These are phyloP conservation scores for Drosophila algonquin DNA, from an alignment of 2,888 invertebrate species.

Conservation along the genomic window DNA sequence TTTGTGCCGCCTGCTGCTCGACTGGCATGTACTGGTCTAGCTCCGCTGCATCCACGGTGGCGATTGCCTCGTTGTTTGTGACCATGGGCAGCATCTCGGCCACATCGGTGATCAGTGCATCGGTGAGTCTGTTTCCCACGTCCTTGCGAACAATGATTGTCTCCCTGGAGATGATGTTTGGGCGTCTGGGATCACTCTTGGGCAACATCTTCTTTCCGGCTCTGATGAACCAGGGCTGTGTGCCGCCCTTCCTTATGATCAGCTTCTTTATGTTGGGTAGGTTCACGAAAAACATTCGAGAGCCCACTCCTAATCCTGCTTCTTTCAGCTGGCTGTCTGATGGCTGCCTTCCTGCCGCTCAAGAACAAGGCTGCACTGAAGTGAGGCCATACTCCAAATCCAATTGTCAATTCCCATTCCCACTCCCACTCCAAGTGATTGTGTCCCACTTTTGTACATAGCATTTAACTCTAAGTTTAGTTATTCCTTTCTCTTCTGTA, in stretches of 20 bases:
- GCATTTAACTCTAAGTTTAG: constrained; percentile 12
- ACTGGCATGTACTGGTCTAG: constrained; percentile 86
- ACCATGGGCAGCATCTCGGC: constrained; percentile 75
- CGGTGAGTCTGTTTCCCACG: constrained; percentile 81
- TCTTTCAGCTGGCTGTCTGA: constrained; percentile 54
- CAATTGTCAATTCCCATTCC: constrained; percentile 5
- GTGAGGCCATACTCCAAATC: constrained; percentile 20
- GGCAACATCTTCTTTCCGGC: constrained; percentile 90
- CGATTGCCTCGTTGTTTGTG: constrained; percentile 85
- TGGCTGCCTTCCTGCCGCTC: constrained; percentile 64
- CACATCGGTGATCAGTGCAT: constrained; percentile 77
- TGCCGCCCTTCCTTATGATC: constrained; percentile 89
- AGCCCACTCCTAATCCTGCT: not conserved
- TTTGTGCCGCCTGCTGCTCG: constrained; percentile 84
- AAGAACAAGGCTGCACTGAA: constrained; percentile 69
- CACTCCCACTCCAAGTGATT: constrained; percentile 31
- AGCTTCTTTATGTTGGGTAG: constrained; percentile 87
- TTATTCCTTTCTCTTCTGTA: constrained; percentile 1
- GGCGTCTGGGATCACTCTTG: constrained; percentile 88
- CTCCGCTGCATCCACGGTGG: constrained; percentile 85
- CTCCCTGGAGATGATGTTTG: constrained; percentile 88
- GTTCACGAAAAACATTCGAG: constrained; percentile 24
- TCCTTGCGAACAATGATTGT: constrained; percentile 88
- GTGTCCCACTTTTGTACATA: constrained; percentile 19
- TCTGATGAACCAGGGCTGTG: constrained; percentile 87